A percentile compares a stretch with the other conserved stretches of the same genome.
Conservation (phyloP, 2,797 vertebrate genomes). For the Chrosomus eos region DNA sequence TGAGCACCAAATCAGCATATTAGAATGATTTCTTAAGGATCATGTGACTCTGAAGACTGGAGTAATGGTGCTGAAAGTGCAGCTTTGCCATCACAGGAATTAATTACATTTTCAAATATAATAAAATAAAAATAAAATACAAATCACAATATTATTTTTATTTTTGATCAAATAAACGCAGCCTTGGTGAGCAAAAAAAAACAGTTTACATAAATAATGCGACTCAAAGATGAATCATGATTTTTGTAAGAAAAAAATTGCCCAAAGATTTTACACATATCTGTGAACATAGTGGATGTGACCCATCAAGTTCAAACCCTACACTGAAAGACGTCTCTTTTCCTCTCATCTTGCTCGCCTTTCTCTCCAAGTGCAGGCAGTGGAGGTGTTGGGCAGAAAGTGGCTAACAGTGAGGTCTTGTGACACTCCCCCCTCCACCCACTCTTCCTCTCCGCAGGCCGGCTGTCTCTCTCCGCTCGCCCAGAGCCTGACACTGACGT, state of each 20-base stretch:
- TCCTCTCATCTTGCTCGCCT: constrained; percentile 33
- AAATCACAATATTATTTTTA: neutral
- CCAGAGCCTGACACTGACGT: constrained; percentile 97
- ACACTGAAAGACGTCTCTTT: constrained; percentile 5
- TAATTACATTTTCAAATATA: neutral
- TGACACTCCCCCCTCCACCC: constrained; percentile 73
- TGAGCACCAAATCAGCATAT: neutral
- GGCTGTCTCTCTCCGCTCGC: constrained; percentile 89
- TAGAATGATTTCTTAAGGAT: neutral
- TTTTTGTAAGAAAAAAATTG: neutral
- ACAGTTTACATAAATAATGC: neutral
- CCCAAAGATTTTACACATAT: neutral
- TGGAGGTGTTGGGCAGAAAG: constrained; percentile 76
- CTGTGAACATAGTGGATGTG: neutral
- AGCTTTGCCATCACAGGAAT: neutral
- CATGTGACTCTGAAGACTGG: neutral
- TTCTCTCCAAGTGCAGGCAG: constrained; percentile 48
- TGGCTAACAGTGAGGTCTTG: constrained; percentile 78
- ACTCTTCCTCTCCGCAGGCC: constrained; percentile 72
- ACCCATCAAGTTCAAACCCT: neutral
- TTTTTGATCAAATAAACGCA: neutral
- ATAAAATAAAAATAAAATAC: neutral
- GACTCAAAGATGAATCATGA: neutral
- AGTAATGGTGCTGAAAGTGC: neutral
- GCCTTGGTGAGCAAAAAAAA: neutral